Conservation (phyloP, 1,140 invertebrate genomes). For the Babylonia areolata region DNA sequence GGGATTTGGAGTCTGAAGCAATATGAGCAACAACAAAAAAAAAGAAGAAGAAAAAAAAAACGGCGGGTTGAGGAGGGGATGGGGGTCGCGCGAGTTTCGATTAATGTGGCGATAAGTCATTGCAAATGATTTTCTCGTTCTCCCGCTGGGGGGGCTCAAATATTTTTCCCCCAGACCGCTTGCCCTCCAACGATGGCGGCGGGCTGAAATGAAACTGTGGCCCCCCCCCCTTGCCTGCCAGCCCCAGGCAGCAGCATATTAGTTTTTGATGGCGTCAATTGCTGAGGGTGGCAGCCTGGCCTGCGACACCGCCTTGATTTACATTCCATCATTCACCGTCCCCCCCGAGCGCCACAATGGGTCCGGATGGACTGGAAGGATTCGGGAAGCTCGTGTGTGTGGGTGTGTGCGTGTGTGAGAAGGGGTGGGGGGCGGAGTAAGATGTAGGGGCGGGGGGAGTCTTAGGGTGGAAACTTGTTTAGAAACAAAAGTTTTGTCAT, state of each 20-base stretch:
- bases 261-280: slow-evolving; percentile 50
- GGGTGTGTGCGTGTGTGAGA: too few species aligned
- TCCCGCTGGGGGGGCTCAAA: slow-evolving; percentile 4
- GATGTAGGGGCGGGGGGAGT: too few species aligned
- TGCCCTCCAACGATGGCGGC: background rate
- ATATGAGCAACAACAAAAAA: background rate
- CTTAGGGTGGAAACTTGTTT: too few species aligned
- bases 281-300: background rate
- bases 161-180: background rate
- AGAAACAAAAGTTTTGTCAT: too few species aligned
- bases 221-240: background rate
- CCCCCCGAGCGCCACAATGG: too few species aligned
- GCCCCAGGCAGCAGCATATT: slow-evolving; percentile 30
- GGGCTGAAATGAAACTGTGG: slow-evolving; percentile 34
- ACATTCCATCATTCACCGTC: slow-evolving; percentile 38
- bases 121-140: slow-evolving; percentile 30
- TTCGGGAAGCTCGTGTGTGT: too few species aligned
- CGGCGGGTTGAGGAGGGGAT: too few species aligned
- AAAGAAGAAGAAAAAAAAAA: background rate
- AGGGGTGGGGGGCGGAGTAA: too few species aligned
- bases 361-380: too few species aligned
- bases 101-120: slow-evolving; percentile 36
- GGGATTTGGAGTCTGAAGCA: background rate
- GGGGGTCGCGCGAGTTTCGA: slow-evolving; percentile 13
- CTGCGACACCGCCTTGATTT: slow-evolving; percentile 37